phyloP scores from a whole-genome alignment of 1,140 invertebrate genomes.

The Philotrypesis tridentata region DNA sequence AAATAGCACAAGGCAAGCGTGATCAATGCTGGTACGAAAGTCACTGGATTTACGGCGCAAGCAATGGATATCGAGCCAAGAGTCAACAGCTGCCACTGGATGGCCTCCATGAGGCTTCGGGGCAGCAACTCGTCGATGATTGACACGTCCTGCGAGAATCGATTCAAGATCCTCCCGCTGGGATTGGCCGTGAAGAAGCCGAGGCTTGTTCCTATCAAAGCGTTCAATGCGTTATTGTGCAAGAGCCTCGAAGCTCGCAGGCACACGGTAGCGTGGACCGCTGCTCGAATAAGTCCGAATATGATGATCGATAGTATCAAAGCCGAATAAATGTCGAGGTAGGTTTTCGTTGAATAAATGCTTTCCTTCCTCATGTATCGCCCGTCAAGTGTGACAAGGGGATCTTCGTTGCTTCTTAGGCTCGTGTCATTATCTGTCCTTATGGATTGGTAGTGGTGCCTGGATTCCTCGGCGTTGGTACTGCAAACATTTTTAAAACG shows the following conservation, averaged over 20 bases:
- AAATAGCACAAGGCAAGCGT: conserved; percentile 82
- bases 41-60: conserved; percentile 82
- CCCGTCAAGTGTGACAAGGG: conserved; percentile 54
- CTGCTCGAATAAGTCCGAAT: conserved; percentile 71
- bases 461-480: conserved; percentile 56
- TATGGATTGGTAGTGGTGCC: conserved; percentile 20
- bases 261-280: conserved; percentile 79
- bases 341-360: conserved; percentile 57
- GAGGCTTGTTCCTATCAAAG: conserved; percentile 77
- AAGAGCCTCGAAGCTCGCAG: conserved; percentile 79
- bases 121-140: conserved; percentile 91
- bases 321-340: conserved; percentile 73
- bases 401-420: background rate
- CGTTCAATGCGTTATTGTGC: conserved; percentile 81
- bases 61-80: conserved; percentile 79
- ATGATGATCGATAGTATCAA: conserved; percentile 72
- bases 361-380: conserved; percentile 35
- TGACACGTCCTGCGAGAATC: conserved; percentile 86
- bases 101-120: conserved; percentile 82
- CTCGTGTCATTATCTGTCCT: background rate
- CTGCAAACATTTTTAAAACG: conserved; percentile 48
- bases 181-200: conserved; percentile 87
- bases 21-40: conserved; percentile 80
- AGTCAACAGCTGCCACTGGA: conserved; percentile 80
- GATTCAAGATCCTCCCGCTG: conserved; percentile 82